These are phyloP conservation scores for Pao palembangensis DNA, from an alignment of 2,113 vertebrate species.

Conservation along the genomic window DNA sequence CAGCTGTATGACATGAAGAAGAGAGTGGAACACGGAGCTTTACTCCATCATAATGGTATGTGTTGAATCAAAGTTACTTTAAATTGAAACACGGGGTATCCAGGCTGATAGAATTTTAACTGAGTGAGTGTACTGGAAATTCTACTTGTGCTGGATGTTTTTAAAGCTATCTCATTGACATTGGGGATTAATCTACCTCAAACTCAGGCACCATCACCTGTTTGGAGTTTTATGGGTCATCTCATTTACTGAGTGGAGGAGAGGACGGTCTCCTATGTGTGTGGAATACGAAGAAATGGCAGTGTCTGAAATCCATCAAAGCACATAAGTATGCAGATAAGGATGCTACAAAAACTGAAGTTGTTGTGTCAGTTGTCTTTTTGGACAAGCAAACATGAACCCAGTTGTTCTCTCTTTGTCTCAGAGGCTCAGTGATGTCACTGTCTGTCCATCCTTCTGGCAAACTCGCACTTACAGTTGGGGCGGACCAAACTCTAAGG, in stretches of 20 bases:
- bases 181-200: neutral
- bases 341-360: accelerated
- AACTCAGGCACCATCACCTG: conserved; percentile 86
- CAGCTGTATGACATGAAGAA: conserved; percentile 94
- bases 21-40: conserved; percentile 82
- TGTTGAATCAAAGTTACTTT: no score
- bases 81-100: no score
- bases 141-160: no score
- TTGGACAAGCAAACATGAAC: neutral
- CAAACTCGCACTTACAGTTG: conserved; percentile 91
- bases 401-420: neutral
- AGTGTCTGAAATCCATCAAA: conserved; percentile 89
- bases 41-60: conserved; percentile 90
- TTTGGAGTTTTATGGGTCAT: conserved; percentile 86
- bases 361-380: neutral
- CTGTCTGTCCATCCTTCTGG: conserved; percentile 95
- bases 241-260: conserved; percentile 89
- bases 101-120: no score
- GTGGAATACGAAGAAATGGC: conserved; percentile 94
- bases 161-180: neutral
- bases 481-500: conserved; percentile 94
- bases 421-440: conserved; percentile 86
- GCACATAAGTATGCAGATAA: conserved; percentile 86
- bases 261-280: conserved; percentile 93
- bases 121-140: no score